phyloP scores from a whole-genome alignment of 2,888 invertebrate species.

The Stenurella melanura region DNA sequence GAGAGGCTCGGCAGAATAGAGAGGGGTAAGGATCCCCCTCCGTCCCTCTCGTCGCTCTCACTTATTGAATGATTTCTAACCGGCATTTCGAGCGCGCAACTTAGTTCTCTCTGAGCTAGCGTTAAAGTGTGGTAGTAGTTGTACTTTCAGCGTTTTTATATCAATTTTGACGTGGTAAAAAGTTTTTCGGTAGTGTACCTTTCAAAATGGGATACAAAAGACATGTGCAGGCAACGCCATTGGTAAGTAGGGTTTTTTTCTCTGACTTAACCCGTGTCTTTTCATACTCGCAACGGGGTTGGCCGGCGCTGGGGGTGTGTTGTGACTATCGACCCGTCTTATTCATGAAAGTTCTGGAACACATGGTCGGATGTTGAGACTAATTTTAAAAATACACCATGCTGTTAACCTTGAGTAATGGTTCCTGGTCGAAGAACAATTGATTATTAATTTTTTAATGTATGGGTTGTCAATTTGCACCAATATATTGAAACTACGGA shows the following conservation, averaged over 20 bases:
- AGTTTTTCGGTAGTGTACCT: not conserved
- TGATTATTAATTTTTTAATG: not conserved
- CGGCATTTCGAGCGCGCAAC: conserved; percentile 24
- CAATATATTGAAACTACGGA: not conserved
- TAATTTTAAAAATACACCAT: conserved; percentile 16
- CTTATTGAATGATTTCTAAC: conserved; percentile 38
- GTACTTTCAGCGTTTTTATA: not conserved
- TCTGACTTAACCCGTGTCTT: not conserved
- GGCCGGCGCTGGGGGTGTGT: conserved; percentile 34
- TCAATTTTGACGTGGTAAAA: conserved; percentile 22
- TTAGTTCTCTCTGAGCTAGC: conserved; percentile 11
- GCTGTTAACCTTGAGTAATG: conserved; percentile 19
- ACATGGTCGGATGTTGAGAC: conserved; percentile 14
- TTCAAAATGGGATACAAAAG: conserved; percentile 54
- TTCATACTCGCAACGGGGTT: conserved; percentile 10
- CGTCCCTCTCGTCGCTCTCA: conserved; percentile 24
- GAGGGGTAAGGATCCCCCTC: conserved; percentile 21
- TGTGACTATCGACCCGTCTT: conserved; percentile 19
- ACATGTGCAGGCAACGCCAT: conserved; percentile 51
- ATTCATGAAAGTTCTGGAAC: conserved; percentile 24
- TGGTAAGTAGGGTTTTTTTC: conserved; percentile 46
- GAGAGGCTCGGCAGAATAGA: conserved; percentile 36
- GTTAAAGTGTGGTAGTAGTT: not conserved
- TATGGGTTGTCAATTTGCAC: not conserved
- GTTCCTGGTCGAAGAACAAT: not conserved